These are phyloP conservation scores for Andrena chrysosceles DNA, from an alignment of 2,888 invertebrate genomes.

Conservation along the genomic window DNA sequence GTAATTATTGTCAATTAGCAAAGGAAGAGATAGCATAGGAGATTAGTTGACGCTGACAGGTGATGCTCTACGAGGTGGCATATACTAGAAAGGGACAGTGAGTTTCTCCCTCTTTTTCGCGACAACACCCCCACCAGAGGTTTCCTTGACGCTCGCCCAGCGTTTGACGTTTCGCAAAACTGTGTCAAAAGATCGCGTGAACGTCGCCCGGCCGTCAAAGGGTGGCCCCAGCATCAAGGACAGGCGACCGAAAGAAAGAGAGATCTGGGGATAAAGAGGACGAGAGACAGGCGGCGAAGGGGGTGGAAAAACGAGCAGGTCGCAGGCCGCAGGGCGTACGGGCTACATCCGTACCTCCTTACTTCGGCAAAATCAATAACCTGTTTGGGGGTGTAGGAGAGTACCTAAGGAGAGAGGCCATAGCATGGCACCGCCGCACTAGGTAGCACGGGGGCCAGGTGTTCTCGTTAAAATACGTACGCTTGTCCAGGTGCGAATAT, in stretches of 20 bases:
- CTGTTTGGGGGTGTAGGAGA: conserved; percentile 81
- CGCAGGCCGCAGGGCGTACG: conserved; percentile 77
- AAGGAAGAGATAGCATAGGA: neutral
- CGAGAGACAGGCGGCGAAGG: conserved; percentile 32
- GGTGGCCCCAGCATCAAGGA: conserved; percentile 62
- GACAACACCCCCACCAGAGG: neutral
- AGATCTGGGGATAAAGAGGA: conserved; percentile 24
- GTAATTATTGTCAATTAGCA: neutral
- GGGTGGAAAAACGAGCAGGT: conserved; percentile 71
- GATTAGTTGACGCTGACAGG: neutral
- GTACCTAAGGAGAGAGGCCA: conserved; percentile 77
- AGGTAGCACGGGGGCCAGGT: conserved; percentile 54
- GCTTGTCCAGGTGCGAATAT: conserved; percentile 59
- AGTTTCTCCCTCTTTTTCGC: neutral
- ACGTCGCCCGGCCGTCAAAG: conserved; percentile 53
- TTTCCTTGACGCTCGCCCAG: neutral
- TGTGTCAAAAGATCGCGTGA: conserved; percentile 50
- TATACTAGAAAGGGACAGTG: too few species aligned
- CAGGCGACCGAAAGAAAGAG: conserved; percentile 45
- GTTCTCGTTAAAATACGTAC: conserved; percentile 62
- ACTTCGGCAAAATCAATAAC: conserved; percentile 82
- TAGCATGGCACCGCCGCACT: conserved; percentile 71
- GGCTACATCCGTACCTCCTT: conserved; percentile 78
- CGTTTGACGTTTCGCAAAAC: conserved; percentile 15
- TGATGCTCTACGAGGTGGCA: neutral